Conservation (phyloP, 1,140 invertebrate genomes). For the Phenacoccus solenopsis region DNA sequence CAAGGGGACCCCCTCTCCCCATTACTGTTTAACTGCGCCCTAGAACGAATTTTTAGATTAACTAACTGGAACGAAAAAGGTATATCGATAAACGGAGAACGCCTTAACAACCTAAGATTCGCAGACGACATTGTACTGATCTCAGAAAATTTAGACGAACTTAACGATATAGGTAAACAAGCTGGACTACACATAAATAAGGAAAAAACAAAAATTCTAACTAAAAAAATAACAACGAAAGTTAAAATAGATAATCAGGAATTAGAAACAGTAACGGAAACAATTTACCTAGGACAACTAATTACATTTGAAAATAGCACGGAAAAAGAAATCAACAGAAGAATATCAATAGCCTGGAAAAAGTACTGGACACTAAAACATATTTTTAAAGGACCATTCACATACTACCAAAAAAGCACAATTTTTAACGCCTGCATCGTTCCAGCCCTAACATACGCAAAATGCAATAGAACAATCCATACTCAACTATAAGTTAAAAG, state of each 20-base stretch:
- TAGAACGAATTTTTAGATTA: slow-evolving; percentile 24
- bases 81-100: slow-evolving; percentile 28
- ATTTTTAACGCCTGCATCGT: slow-evolving; percentile 14
- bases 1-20: slow-evolving; percentile 24
- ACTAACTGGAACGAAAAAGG: slow-evolving; percentile 24
- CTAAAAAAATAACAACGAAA: not conserved
- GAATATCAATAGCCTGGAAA: slow-evolving; percentile 20
- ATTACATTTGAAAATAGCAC: not conserved
- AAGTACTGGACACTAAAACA: slow-evolving; percentile 20
- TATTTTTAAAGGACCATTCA: slow-evolving; percentile 13
- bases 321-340: slow-evolving; percentile 18
- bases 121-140: slow-evolving; percentile 31
- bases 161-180: slow-evolving; percentile 10
- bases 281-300: slow-evolving; percentile 9
- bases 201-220: slow-evolving; percentile 20
- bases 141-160: slow-evolving; percentile 18
- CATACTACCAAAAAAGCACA: not conserved
- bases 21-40: slow-evolving; percentile 23
- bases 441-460: slow-evolving; percentile 20
- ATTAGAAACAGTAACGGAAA: slow-evolving; percentile 17
- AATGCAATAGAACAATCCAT: slow-evolving; percentile 15
- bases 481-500: not conserved
- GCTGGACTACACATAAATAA: slow-evolving; percentile 20
- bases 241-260: slow-evolving; percentile 3
- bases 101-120: slow-evolving; percentile 30